Conservation (phyloP, 2,113 vertebrate genomes). For the Pangasianodon gigas region DNA sequence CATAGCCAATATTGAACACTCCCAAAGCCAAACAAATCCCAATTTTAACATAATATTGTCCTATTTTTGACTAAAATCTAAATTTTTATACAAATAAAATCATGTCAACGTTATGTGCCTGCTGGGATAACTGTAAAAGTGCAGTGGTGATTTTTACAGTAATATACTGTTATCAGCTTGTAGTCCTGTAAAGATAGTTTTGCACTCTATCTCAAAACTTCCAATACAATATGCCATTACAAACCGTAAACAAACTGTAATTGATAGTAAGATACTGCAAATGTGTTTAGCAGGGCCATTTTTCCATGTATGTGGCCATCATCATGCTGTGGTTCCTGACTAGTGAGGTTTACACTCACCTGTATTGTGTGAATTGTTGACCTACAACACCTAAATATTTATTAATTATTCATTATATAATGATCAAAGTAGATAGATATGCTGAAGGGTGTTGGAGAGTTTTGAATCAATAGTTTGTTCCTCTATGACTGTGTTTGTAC, state of each 20-base stretch:
- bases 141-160: background rate
- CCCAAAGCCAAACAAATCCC: background rate
- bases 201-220: background rate
- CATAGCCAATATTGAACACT: background rate
- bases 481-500: background rate
- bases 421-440: background rate
- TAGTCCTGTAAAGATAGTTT: too few relatives aligned
- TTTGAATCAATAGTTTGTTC: background rate
- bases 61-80: too few relatives aligned
- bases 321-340: background rate
- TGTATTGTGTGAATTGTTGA: too few relatives aligned
- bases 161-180: too few relatives aligned
- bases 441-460: background rate
- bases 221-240: background rate
- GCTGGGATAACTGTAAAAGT: background rate
- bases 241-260: background rate
- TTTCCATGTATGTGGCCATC: background rate
- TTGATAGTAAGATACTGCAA: background rate
- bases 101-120: background rate
- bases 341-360: background rate
- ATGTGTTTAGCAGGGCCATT: background rate
- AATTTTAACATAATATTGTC: too few relatives aligned
- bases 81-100: background rate
- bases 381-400: background rate
- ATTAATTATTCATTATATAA: background rate